Evolutionary conservation across 2,113 vertebrate genomes (phyloP).

Genomic region (Cephalopholis sonnerati): DNA sequence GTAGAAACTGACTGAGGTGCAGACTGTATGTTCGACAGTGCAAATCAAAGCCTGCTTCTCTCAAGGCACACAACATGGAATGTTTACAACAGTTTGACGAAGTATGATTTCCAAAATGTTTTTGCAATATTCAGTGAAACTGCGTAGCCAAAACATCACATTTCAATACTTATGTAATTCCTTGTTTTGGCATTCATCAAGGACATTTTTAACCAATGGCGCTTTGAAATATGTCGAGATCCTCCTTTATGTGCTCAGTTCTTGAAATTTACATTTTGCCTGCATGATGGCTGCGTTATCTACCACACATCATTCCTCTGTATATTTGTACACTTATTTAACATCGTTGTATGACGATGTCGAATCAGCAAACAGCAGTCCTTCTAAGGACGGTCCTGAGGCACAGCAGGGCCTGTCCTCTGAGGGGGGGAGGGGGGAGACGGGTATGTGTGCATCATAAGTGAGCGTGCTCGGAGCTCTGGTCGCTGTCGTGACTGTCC

Average conservation of each 20-base stretch:
- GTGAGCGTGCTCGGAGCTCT: constrained; percentile 97
- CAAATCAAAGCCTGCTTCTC: constrained; percentile 89
- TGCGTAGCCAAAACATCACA: constrained; percentile 61
- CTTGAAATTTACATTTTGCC: constrained; percentile 59
- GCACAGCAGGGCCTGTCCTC: constrained; percentile 78
- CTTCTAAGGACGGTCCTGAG: constrained; percentile 87
- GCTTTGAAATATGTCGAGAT: constrained; percentile 29
- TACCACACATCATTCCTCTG: constrained; percentile 54
- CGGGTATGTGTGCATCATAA: constrained; percentile 87
- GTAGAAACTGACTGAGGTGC: constrained; percentile 73
- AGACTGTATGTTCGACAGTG: constrained; percentile 84
- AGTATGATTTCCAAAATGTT: constrained; percentile 76
- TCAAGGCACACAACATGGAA: constrained; percentile 85
- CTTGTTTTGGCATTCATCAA: constrained; percentile 11
- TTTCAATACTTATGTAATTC: constrained; percentile 27
- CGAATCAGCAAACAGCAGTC: constrained; percentile 71
- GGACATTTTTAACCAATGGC: constrained; percentile 37
- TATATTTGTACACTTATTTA: constrained; percentile 77
- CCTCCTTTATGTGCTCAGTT: constrained; percentile 41
- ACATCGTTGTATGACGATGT: constrained; percentile 73
- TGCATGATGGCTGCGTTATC: constrained; percentile 37
- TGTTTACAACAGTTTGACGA: constrained; percentile 86
- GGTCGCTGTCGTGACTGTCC: constrained; percentile 97
- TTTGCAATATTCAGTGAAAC: constrained; percentile 73
- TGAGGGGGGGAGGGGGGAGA: constrained; percentile 71